A percentile compares a stretch with the other conserved stretches of the same genome.
These are phyloP conservation scores for Pleuronectes platessa DNA, from an alignment of 2,113 vertebrate species.

Conservation along the genomic window DNA sequence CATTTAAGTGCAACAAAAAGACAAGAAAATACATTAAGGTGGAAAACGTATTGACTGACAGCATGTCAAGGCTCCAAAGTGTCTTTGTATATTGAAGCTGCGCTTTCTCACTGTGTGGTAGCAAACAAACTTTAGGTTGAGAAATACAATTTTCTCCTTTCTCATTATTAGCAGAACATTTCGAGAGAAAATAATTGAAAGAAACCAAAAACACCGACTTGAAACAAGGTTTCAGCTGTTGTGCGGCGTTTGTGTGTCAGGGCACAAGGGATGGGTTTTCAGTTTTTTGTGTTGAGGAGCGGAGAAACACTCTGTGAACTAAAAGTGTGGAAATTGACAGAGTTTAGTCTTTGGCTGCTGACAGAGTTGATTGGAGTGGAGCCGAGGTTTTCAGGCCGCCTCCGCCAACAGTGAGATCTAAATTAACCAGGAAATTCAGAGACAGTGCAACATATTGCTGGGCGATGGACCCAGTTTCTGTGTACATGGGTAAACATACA, in stretches of 20 bases:
- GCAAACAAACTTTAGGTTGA: background rate
- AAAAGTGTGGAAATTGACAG: slow-evolving; percentile 62
- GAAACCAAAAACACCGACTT: slow-evolving; percentile 32
- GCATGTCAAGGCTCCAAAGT: background rate
- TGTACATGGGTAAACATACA: slow-evolving; percentile 14
- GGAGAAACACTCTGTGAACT: slow-evolving; percentile 51
- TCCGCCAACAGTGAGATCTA: slow-evolving; percentile 47
- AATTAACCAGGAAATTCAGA: slow-evolving; percentile 43
- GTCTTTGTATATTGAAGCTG: background rate
- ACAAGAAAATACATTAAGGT: background rate
- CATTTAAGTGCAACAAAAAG: slow-evolving; percentile 7
- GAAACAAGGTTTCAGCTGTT: slow-evolving; percentile 35
- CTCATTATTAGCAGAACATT: slow-evolving; percentile 29
- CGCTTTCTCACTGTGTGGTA: background rate
- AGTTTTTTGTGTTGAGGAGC: slow-evolving; percentile 17
- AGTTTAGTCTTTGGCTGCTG: slow-evolving; percentile 64
- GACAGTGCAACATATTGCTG: slow-evolving; percentile 28
- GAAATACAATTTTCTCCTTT: background rate
- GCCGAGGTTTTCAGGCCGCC: slow-evolving; percentile 50
- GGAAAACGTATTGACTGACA: slow-evolving; percentile 2
- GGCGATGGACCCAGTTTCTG: background rate
- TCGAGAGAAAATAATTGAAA: slow-evolving; percentile 19
- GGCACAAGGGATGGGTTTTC: slow-evolving; percentile 34
- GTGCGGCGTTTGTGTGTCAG: slow-evolving; percentile 39
- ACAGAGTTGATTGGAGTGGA: slow-evolving; percentile 57